Conservation (phyloP, 2,797 vertebrate genomes). For the Sebastes steindachneri region DNA sequence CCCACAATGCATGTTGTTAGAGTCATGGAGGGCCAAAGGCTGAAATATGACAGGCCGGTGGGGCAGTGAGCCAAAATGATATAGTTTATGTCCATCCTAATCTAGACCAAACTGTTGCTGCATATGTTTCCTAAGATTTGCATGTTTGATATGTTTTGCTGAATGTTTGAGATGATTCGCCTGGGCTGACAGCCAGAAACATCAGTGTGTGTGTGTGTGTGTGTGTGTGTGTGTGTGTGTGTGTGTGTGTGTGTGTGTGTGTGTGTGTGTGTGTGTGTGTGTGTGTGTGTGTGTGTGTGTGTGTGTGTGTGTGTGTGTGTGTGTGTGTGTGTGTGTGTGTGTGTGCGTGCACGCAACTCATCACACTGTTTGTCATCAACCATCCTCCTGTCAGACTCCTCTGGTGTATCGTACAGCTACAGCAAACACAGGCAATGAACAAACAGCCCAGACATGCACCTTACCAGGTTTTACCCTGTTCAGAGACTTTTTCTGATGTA, state of each 20-base stretch:
- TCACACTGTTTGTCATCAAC: constrained; percentile 21
- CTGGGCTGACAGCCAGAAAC: constrained; percentile 16
- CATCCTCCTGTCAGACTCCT: constrained; percentile 21
- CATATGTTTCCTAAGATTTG: background rate
- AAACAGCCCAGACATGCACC: constrained; percentile 6
- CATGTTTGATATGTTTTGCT: constrained; percentile 3
- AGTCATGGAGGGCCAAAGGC: background rate
- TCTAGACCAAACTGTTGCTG: background rate
- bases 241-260: background rate
- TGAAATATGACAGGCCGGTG: constrained; percentile 1
- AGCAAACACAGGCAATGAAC: constrained; percentile 6
- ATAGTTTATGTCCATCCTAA: constrained; percentile 4
- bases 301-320: background rate
- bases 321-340: background rate
- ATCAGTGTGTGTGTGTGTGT: background rate
- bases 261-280: background rate
- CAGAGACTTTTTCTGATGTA: background rate
- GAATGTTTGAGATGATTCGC: constrained; percentile 13
- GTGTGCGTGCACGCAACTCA: background rate
- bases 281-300: background rate
- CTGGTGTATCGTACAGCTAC: background rate
- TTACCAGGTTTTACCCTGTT: background rate
- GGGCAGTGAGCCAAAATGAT: background rate
- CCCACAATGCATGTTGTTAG: constrained; percentile 40
- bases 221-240: background rate